A percentile compares a stretch with the other conserved stretches of the same genome.
phyloP scores from a whole-genome alignment of 2,888 invertebrate genomes.

The Rhodophaea formosa region DNA sequence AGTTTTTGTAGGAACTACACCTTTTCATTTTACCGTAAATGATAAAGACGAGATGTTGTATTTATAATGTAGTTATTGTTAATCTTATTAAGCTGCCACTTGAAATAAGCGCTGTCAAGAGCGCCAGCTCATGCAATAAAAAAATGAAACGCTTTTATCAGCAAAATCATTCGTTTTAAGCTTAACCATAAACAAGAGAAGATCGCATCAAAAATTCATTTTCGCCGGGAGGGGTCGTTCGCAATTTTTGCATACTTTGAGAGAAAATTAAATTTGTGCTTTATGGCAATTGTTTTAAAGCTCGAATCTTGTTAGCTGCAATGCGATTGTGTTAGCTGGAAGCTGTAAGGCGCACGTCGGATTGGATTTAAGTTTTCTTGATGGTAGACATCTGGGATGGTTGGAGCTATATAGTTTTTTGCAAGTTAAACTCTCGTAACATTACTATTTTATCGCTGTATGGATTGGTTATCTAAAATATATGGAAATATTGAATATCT shows the following conservation, averaged over 20 bases:
- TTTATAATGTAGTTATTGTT: too few species aligned
- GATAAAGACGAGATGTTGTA: too few species aligned
- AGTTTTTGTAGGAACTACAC: too few species aligned
- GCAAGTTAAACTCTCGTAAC: neutral
- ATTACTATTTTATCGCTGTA: too few species aligned
- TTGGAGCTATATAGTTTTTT: neutral
- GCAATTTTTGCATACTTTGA: conserved; percentile 40
- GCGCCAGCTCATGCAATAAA: too few species aligned
- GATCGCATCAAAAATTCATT: conserved; percentile 53
- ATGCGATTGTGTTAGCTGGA: conserved; percentile 22
- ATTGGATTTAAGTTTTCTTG: conserved; percentile 10
- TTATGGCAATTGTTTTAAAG: conserved; percentile 48
- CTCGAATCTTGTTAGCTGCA: conserved; percentile 37
- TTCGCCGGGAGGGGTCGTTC: conserved; percentile 34
- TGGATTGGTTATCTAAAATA: too few species aligned
- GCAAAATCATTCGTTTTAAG: conserved; percentile 36
- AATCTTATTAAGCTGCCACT: too few species aligned
- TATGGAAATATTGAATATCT: too few species aligned
- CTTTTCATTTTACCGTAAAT: too few species aligned
- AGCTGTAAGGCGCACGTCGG: conserved; percentile 6
- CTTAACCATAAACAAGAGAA: conserved; percentile 45
- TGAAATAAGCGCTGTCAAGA: too few species aligned
- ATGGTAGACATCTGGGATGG: neutral
- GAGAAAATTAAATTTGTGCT: conserved; percentile 50
- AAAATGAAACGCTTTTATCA: neutral